Evolutionary conservation across 2,888 invertebrate species (phyloP), one percentile per base, ranked within the genome.

Genomic region (Coleophora deauratella): DNA sequence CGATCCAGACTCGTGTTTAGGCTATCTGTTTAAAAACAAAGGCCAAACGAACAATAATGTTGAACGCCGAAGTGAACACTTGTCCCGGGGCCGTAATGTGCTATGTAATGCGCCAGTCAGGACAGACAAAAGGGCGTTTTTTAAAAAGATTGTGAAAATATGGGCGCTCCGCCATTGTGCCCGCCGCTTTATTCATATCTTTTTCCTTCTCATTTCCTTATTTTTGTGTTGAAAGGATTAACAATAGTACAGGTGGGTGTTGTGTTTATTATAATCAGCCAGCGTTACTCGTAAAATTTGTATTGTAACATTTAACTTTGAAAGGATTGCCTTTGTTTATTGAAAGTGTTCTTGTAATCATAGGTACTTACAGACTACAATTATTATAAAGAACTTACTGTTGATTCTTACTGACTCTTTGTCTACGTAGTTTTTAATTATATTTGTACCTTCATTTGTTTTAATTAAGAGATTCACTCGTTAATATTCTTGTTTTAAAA

Each of bases 211-310:
- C 73, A 76, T 78, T 79, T 78, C 74, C 73, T 72, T 69, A 74
- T 78, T 80, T 78, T 74, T 74, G 65, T 69, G 70, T 66, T 70
- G 72, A 72, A 77, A 80, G 78, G 79, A 79, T 80, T 78, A 75
- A 79, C 75, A 77, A 76, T 75, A 67, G 40, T 38, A 41, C 46
- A 46, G 38, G 41, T 46, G 43, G 21, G 3, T 34, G 27, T 21
- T 27, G 33, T 33, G 36, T 42, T 42, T 45, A 45, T 42, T 40
- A 30, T 42, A 32, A 41, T 37, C 27, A 27, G 33, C 33, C 3
- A 21, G 21, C 3, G 21, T 21, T 21, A 21, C 21, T 21, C 21
- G 21, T 21, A 21, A 21, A 21, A 4, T 21, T 21, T 21, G 6
- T 6, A 21, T 21, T 3, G 21, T 21, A 4, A 3, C 21, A 21